Evolutionary conservation across 2,113 vertebrate genomes (phyloP), one percentile per base, ranked within the genome.

Genomic region (rat (Rattus norvegicus)): DNA sequence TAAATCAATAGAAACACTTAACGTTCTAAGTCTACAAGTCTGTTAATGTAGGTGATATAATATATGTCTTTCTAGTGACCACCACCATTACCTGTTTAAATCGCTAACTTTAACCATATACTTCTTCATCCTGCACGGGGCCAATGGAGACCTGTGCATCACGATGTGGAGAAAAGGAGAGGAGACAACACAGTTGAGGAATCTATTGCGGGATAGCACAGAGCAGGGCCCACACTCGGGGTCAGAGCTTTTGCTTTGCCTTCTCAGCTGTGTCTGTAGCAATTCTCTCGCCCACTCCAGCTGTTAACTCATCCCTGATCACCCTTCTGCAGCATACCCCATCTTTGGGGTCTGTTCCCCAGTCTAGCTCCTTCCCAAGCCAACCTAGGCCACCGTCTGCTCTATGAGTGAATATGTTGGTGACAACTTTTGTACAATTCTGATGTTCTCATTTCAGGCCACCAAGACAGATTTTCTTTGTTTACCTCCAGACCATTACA

Each of bases 391-490:
- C 83, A 86, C 77, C 24, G 6, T 92, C 28, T 94, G 70, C 81
- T 91, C 88, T 30, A 20, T n/a, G 59, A 86, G 59, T 85, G 33
- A 92, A 49, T 88, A 49, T 76, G 54, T 95, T 90, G 12, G 8
- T 94, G n/a, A 26, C 33, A 36, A n/a, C 61, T 67, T 28, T 63
- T 79, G 33, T 43, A 16, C 14, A 90, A 54, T 76, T 88, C 73
- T 56, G 10, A 88, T 75, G 70, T 90, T 96, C 79, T 89, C 83
- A 92, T 93, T 96, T 97, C 70, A 72, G 89, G 97, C 95, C 12
- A 90, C 1, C 8, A 80, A 93, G 39, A 49, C 54, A 92, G 84
- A 9, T 96, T 95, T 96, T 95, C 59, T 92, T 73, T 94, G 70
- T 87, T 89, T 94, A 93, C 47, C 13, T 95, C 56, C 19, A 91